Evolutionary conservation across 2,797 vertebrate genomes (phyloP), one percentile per base, ranked within the genome.

Genomic region (Melanotaenia maccullochi): DNA sequence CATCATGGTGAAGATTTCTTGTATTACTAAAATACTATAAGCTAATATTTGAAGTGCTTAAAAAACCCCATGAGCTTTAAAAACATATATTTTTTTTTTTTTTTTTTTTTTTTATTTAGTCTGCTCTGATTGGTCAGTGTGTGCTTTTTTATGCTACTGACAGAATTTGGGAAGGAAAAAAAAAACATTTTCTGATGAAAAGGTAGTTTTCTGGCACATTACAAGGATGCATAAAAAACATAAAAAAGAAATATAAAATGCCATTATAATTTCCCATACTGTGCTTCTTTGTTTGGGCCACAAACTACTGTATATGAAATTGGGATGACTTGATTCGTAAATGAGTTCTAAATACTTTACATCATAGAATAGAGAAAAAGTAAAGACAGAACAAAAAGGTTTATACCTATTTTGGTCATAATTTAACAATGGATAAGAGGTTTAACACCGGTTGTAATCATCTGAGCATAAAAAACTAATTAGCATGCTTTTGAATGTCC

Each of bases 401-500:
- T 44, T 58, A 22, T 9, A 14, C 36, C 4, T 33, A 32, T 42
- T 25, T 25, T 5, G 44, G 7, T 51, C 40, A 57, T 40, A 60
- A 83, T 85, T 71, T 42, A 57, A 65, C 36, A 64, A 52, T 54
- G 49, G 51, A 51, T 5, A 32, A 68, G 30, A 54, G 4, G n/a
- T 77, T 55, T 32, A 33, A 20, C 8, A 60, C 14, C 4, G 25
- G 0, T 14, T 63, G 44, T 57, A 54, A 49, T 74, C 54, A 78
- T 81, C 40, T 44, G 1, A 56, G 52, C 35, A 60, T 62, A 52
- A 18, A 62, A 60, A 76, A 68, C n/a, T 1, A 82, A 76, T 73
- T 73, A 66, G 14, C 79, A 68, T 60, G 28, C 64, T 35, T 63
- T 61, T 71, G 49, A 72, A 74, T 68, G 49, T n/a, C 35, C 54